A percentile compares a stretch with the other conserved stretches of the same genome.
Evolutionary conservation across 2,888 invertebrate genomes (phyloP).

Genomic region (Xestia rhomboidea): DNA sequence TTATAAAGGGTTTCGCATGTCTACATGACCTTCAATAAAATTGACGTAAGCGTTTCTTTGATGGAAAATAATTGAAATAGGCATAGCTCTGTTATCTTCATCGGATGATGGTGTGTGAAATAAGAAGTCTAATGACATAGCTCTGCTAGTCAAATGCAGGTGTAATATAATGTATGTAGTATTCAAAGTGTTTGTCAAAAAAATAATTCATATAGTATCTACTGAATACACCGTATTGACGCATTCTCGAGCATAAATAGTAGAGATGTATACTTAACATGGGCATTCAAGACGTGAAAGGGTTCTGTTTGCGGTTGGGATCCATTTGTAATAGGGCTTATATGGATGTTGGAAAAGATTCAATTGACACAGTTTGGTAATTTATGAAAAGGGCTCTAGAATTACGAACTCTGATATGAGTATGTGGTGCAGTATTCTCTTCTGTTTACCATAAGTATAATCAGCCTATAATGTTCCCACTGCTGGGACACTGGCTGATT

Average conservation of each 20-base stretch:
- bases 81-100: not conserved
- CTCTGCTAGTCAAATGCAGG: not conserved
- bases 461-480: too few relatives aligned
- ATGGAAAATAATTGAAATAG: not conserved
- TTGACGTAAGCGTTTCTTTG: not conserved
- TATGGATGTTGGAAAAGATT: not conserved
- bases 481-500: too few relatives aligned
- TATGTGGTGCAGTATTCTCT: not conserved
- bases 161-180: not conserved
- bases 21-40: not conserved
- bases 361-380: not conserved
- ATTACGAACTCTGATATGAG: not conserved
- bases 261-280: not conserved
- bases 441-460: too few relatives aligned
- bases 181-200: not conserved
- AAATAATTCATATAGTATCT: constrained; percentile 1
- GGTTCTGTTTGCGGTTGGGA: constrained; percentile 18
- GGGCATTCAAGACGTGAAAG: constrained; percentile 9
- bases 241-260: constrained; percentile 5
- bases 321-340: constrained; percentile 18
- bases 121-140: not conserved
- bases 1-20: not conserved
- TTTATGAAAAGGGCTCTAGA: not conserved
- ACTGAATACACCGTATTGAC: constrained; percentile 2
- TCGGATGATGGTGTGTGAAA: not conserved